phyloP scores from a whole-genome alignment of 1,140 invertebrate species.

The Hypothenemus hampei region DNA sequence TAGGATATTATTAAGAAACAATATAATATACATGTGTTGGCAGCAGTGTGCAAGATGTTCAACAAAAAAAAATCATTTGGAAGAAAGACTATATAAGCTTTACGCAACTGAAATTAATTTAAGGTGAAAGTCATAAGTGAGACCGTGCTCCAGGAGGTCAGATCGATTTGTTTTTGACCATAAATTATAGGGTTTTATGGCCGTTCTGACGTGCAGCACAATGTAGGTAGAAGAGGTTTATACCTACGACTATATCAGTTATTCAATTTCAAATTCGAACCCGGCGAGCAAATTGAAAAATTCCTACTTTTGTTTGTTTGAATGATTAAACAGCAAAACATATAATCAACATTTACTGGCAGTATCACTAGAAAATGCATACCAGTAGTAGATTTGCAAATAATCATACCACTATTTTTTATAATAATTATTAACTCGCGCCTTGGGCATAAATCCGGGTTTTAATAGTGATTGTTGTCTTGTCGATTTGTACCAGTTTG shows the following conservation, averaged over 20 bases:
- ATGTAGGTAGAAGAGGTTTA: too few relatives aligned
- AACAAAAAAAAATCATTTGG: too few relatives aligned
- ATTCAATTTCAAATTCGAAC: slow-evolving; percentile 14
- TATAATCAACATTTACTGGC: too few relatives aligned
- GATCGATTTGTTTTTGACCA: slow-evolving; percentile 22
- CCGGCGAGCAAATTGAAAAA: too few relatives aligned
- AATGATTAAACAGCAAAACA: too few relatives aligned
- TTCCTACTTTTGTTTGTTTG: too few relatives aligned
- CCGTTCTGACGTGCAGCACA: slow-evolving; percentile 3
- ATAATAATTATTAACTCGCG: background rate
- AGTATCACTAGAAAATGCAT: too few relatives aligned
- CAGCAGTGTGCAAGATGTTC: too few relatives aligned
- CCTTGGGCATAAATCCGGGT: background rate
- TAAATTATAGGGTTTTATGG: slow-evolving; percentile 21
- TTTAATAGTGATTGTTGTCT: background rate
- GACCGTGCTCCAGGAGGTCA: slow-evolving; percentile 19
- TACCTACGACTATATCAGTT: slow-evolving; percentile 17
- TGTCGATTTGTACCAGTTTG: background rate
- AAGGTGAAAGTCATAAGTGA: slow-evolving; percentile 24
- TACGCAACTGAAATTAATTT: slow-evolving; percentile 24
- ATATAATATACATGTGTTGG: too few relatives aligned
- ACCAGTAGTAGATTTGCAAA: too few relatives aligned
- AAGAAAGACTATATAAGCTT: slow-evolving; percentile 7
- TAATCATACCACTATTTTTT: background rate
- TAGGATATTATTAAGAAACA: too few relatives aligned